Conservation (phyloP, 2,888 invertebrate species). For the Xanthorhoe spadicearia region DNA sequence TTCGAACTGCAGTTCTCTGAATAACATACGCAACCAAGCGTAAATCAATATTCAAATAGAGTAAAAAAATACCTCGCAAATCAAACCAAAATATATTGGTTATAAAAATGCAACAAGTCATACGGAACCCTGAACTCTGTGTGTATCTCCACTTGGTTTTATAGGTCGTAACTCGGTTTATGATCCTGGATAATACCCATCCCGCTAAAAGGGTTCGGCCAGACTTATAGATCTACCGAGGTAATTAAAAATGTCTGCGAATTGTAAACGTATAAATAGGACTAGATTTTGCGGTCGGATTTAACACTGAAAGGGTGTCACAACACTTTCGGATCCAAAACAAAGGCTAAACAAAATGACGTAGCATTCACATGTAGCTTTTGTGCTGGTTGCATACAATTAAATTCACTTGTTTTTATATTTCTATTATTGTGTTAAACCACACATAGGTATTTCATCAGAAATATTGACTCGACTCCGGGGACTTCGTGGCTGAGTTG, state of each 20-base stretch:
- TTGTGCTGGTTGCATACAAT: too few relatives aligned
- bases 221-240: slow-evolving; percentile 55
- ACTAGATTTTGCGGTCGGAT: not conserved
- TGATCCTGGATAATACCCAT: slow-evolving; percentile 81
- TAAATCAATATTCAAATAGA: slow-evolving; percentile 50
- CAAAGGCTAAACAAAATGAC: too few relatives aligned
- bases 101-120: slow-evolving; percentile 84
- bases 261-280: slow-evolving; percentile 35
- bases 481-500: too few relatives aligned
- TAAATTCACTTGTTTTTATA: too few relatives aligned
- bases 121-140: slow-evolving; percentile 69
- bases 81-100: slow-evolving; percentile 83
- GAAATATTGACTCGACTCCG: too few relatives aligned
- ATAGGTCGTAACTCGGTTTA: slow-evolving; percentile 78
- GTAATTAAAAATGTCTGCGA: slow-evolving; percentile 76
- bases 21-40: slow-evolving; percentile 2
- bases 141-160: slow-evolving; percentile 82
- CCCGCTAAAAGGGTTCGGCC: slow-evolving; percentile 80
- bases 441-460: too few relatives aligned
- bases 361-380: too few relatives aligned
- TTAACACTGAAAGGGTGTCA: not conserved
- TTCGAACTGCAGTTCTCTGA: not conserved
- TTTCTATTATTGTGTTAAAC: too few relatives aligned
- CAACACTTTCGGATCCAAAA: too few relatives aligned
- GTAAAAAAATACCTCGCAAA: slow-evolving; percentile 75